Conservation (phyloP, 2,888 invertebrate genomes). For the Kryphioiulus occultus region DNA sequence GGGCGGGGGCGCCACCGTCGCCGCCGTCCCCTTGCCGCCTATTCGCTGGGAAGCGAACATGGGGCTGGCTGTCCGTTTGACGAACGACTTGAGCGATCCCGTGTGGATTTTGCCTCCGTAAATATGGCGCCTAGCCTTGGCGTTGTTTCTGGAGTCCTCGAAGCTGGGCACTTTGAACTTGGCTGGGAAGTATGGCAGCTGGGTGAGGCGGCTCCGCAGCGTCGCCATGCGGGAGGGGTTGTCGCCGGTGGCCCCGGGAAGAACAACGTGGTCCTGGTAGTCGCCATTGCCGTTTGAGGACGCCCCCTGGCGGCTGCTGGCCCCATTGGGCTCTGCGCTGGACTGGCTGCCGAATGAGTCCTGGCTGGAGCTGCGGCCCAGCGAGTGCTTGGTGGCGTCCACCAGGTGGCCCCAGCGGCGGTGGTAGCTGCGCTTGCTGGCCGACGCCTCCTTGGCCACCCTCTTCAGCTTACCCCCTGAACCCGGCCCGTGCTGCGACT, state of each 20-base stretch:
- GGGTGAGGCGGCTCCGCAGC: constrained; percentile 46
- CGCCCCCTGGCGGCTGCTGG: background rate
- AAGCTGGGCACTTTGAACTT: constrained; percentile 53
- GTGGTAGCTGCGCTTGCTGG: constrained; percentile 59
- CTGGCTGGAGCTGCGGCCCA: constrained; percentile 79
- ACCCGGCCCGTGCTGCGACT: too few relatives aligned
- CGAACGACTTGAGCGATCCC: constrained; percentile 52
- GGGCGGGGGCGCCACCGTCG: background rate
- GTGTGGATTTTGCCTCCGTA: constrained; percentile 53
- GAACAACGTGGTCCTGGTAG: background rate
- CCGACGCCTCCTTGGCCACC: constrained; percentile 59
- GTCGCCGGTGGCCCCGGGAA: background rate
- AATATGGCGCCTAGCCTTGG: constrained; percentile 49
- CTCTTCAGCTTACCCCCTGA: constrained; percentile 58
- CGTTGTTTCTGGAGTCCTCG: constrained; percentile 52
- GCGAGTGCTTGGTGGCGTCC: constrained; percentile 82
- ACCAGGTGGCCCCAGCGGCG: constrained; percentile 72
- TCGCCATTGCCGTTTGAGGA: constrained; percentile 20
- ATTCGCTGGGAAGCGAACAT: constrained; percentile 49
- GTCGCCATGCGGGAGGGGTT: constrained; percentile 42
- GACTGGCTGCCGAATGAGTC: constrained; percentile 76
- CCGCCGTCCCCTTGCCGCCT: constrained; percentile 3
- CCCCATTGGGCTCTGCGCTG: constrained; percentile 69
- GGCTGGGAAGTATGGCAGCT: constrained; percentile 18
- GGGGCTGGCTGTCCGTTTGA: constrained; percentile 51